Conservation (phyloP, 2,797 vertebrate genomes). For the Muscicapa comitata region DNA sequence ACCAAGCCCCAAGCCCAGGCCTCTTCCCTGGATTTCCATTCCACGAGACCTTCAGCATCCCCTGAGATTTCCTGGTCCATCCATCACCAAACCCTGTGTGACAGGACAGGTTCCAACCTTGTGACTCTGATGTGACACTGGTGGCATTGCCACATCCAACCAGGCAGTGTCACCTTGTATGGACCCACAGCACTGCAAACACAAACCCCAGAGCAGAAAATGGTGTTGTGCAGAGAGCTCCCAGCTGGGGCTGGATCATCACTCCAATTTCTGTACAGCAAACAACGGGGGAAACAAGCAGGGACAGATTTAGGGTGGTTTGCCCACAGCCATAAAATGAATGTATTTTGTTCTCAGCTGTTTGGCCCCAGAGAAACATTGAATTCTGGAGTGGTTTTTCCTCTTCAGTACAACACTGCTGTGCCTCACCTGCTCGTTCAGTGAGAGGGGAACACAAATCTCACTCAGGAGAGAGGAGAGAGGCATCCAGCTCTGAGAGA, state of each 20-base stretch:
- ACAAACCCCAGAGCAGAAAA: background rate
- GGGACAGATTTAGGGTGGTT: background rate
- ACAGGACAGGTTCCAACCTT: background rate
- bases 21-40: background rate
- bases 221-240: background rate
- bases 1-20: background rate
- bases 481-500: background rate
- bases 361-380: background rate
- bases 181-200: background rate
- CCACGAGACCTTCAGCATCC: background rate
- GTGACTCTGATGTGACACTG: background rate
- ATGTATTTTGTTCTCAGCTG: background rate
- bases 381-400: background rate
- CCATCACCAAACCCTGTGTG: too few species aligned
- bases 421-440: background rate
- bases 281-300: background rate
- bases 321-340: background rate
- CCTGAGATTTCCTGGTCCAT: background rate
- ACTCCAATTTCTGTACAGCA: background rate
- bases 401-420: background rate
- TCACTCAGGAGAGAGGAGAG: background rate
- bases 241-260: background rate
- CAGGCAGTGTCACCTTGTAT: background rate
- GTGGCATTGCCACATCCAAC: background rate
- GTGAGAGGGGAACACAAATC: background rate